A percentile compares a stretch with the other conserved stretches of the same genome.
Conservation (phyloP, 1,140 invertebrate genomes). For the Drosophila setifemur region DNA sequence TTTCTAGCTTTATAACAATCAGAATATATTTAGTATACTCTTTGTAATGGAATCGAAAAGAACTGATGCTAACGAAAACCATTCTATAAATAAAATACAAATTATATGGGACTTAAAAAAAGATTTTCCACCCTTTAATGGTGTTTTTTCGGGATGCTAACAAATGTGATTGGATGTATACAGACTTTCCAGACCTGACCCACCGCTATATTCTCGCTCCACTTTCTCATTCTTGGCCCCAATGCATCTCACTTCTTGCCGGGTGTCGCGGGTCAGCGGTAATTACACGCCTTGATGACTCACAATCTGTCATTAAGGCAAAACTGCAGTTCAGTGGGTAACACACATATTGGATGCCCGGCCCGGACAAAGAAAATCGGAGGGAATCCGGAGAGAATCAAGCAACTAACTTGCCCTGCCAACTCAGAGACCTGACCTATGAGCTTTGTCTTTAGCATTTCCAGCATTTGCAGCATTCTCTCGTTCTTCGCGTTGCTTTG, state of each 20-base stretch:
- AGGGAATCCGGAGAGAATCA: slow-evolving; percentile 21
- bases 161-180: too few relatives aligned
- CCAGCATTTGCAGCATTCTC: background rate
- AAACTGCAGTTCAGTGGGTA: slow-evolving; percentile 34
- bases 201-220: background rate
- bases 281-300: slow-evolving; percentile 34
- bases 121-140: too few relatives aligned
- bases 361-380: slow-evolving; percentile 2
- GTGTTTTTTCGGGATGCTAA: too few relatives aligned
- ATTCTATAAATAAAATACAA: too few relatives aligned
- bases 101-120: too few relatives aligned
- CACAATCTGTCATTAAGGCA: slow-evolving; percentile 32
- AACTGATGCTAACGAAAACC: too few relatives aligned
- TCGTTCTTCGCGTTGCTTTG: slow-evolving; percentile 8
- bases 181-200: background rate
- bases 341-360: slow-evolving; percentile 16
- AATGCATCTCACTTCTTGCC: slow-evolving; percentile 14
- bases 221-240: slow-evolving; percentile 19
- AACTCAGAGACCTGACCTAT: slow-evolving; percentile 74
- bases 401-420: slow-evolving; percentile 49
- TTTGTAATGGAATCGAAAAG: too few relatives aligned
- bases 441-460: slow-evolving; percentile 30
- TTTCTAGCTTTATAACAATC: too few relatives aligned
- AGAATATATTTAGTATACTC: too few relatives aligned
- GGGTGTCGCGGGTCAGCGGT: background rate